Evolutionary conservation across 2,888 invertebrate species (phyloP).

Genomic region (Asteroscopus sphinx): DNA sequence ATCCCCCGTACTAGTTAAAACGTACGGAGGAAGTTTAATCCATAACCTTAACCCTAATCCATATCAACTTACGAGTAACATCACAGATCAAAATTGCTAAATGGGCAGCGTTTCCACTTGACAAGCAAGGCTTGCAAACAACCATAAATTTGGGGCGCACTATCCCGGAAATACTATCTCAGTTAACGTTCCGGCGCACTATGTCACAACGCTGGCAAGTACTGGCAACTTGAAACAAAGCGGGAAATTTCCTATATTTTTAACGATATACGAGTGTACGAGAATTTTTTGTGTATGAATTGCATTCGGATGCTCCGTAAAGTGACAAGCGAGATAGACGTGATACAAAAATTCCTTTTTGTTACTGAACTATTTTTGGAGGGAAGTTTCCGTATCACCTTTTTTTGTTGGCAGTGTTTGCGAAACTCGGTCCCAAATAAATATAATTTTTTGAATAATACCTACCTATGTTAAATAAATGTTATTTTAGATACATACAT

Average conservation of each 20-base stretch:
- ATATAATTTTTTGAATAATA: too few relatives aligned
- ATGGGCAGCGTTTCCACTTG: conserved; percentile 70
- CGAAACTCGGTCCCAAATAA: too few relatives aligned
- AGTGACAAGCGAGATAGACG: conserved; percentile 47
- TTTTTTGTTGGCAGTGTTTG: too few relatives aligned
- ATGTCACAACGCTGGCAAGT: conserved; percentile 60
- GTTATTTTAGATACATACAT: too few relatives aligned
- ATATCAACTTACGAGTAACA: conserved; percentile 49
- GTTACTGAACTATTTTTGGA: conserved; percentile 30
- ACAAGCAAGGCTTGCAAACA: conserved; percentile 71
- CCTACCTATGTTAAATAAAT: too few relatives aligned
- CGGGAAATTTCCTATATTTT: conserved; percentile 54
- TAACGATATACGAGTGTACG: conserved; percentile 46
- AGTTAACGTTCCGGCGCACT: conserved; percentile 59
- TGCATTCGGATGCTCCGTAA: conserved; percentile 51
- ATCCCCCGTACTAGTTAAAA: too few relatives aligned
- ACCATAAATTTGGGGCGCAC: conserved; percentile 76
- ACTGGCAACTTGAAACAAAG: conserved; percentile 60
- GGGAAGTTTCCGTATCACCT: conserved; percentile 22
- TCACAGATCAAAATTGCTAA: conserved; percentile 78
- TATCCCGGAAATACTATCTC: conserved; percentile 72
- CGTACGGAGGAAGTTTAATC: neutral
- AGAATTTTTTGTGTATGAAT: conserved; percentile 58
- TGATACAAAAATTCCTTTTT: conserved; percentile 53
- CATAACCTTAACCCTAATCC: conserved; percentile 28